Evolutionary conservation across 2,888 invertebrate genomes (phyloP).

Genomic region (Emesis russula): DNA sequence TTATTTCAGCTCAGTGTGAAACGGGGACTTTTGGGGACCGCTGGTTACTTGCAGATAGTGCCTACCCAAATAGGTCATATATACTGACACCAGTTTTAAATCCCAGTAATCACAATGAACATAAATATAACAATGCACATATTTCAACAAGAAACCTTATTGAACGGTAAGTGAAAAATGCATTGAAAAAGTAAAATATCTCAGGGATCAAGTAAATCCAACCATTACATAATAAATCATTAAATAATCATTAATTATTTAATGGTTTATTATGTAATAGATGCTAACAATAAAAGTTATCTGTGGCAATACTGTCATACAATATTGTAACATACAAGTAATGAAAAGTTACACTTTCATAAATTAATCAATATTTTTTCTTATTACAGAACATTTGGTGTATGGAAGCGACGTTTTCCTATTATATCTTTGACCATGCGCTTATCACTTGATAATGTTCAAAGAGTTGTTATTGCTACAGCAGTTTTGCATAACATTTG

Average conservation of each 20-base stretch:
- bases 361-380: background rate
- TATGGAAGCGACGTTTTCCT: conserved; percentile 31
- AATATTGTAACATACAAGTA: too few relatives aligned
- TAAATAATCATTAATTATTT: too few relatives aligned
- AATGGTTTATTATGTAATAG: too few relatives aligned
- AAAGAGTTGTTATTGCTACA: conserved; percentile 23
- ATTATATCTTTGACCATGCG: conserved; percentile 19
- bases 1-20: conserved; percentile 55
- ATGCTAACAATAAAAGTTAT: too few relatives aligned
- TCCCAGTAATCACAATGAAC: conserved; percentile 49
- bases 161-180: conserved; percentile 31
- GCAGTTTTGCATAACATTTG: conserved; percentile 36
- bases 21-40: conserved; percentile 13
- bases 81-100: conserved; percentile 67
- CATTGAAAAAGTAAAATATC: too few relatives aligned
- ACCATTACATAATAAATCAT: too few relatives aligned
- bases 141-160: conserved; percentile 71
- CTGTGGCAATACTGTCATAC: too few relatives aligned
- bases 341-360: too few relatives aligned
- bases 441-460: background rate
- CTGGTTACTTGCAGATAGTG: conserved; percentile 54
- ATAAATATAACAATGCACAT: conserved; percentile 66
- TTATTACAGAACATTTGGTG: conserved; percentile 22
- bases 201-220: too few relatives aligned
- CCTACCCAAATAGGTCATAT: conserved; percentile 41